A percentile compares a stretch with the other conserved stretches of the same genome.
Evolutionary conservation across 2,797 vertebrate species (phyloP).

Genomic region (Meda fulgida): DNA sequence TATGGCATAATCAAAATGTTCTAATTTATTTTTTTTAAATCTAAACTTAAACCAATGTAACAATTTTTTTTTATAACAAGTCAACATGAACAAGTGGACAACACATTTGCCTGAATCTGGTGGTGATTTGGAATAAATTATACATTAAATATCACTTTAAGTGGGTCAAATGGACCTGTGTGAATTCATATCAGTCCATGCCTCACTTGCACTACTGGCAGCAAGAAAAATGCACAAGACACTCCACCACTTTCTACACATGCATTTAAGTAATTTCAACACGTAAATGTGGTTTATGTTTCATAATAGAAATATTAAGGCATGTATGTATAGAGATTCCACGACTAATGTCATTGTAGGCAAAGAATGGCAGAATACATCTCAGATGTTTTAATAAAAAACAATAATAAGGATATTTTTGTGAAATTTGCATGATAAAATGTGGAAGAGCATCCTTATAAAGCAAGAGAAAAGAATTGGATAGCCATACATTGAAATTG

Average conservation of each 20-base stretch:
- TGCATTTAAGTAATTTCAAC: not conserved
- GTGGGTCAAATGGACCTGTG: slow-evolving; percentile 10
- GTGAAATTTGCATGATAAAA: slow-evolving; percentile 1
- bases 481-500: slow-evolving; percentile 83
- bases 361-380: not conserved
- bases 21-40: not conserved
- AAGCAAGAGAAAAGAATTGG: not conserved
- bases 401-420: not conserved
- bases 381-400: not conserved
- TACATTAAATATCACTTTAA: slow-evolving; percentile 8
- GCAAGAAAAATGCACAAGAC: not conserved
- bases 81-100: not conserved
- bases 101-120: not conserved
- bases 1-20: not conserved
- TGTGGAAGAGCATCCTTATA: not conserved
- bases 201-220: not conserved
- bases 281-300: not conserved
- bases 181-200: not conserved
- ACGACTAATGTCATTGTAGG: not conserved
- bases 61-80: not conserved
- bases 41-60: not conserved
- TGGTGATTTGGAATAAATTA: not conserved
- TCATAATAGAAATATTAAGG: not conserved
- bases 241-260: not conserved
- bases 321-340: not conserved